Base-by-base conservation (phyloP, 2,113 vertebrate genomes). In the Lepidothrix coronata region DNA sequence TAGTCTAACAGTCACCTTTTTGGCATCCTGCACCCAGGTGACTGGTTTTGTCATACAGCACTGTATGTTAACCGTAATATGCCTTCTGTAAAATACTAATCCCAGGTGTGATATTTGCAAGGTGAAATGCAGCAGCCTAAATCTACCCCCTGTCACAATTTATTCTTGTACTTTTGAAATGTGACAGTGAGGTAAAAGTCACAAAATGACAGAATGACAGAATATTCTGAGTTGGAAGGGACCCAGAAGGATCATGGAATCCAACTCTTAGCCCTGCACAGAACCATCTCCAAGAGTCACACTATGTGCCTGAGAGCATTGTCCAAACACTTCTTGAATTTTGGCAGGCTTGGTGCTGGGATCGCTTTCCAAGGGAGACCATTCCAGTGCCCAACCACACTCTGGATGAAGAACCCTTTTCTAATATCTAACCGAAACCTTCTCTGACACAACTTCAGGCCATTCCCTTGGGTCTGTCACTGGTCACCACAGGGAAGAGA, bases 221-320 rank as follows among this genome's bases (percentile, higher is more conserved):
- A 28, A 23, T 33, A 44, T 44, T 66, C 43, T 8, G 33, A 20
- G 24, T 14, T 54, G n/a, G 16, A 68, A 41, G 2, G 19, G 28
- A n/a, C 12, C 4, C 4, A 18, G 7, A 39, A 48, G 23, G 13
- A 21, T 22, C 28, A 30, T 12, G 0, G 0, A 80, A 12, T 46
- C 8, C 23, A 68, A 3, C 7, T 25, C 8, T 24, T 25, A 6
- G 11, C 6, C 28, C 8, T 25, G 8, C 7, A 24, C 5, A 52
- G 39, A 12, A 48, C 7, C 7, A 7, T 14, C 13, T n/a, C 4
- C 39, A 39, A 46, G 27, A 21, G 16, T 11, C 7, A 14, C 28
- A 52, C 8, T 3, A 5, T 8, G 8, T 12, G 20, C 16, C 54
- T 67, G 39, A 68, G 16, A 18, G 5, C 11, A 5, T 8, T 30